Evolutionary conservation across 2,797 vertebrate genomes (phyloP), one percentile per base, ranked within the genome.

Genomic region (Adelosebastes latens): DNA sequence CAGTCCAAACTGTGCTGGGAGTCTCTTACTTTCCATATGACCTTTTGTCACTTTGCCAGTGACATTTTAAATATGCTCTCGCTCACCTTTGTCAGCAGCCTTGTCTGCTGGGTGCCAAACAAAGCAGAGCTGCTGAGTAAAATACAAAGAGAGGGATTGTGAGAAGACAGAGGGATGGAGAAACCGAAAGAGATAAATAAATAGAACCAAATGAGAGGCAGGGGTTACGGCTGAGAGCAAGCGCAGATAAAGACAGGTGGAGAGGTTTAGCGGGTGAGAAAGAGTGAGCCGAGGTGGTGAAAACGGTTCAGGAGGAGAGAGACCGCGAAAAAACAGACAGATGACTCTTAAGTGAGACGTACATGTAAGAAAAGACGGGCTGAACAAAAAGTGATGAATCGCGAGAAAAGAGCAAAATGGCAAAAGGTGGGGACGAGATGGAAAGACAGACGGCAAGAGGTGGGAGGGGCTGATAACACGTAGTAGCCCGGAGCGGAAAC

Each of bases 11-110:
- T 93, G 92, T 89, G 85, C 89, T 93, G 93, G 93, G 92, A 94
- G 92, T 93, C 88, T 93, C 88, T 95, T 93, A 93, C 87, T 95
- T 93, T 95, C 93, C 93, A 94, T 94, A 90, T 92, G 94, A 95
- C 94, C 95, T 96, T 95, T 95, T 95, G 93, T 93, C 94, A 95
- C 93, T 94, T 92, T 93, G 89, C 88, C 75, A 81, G 91, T 95
- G 95, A 95, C 94, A 96, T 96, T 95, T 95, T 92, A 92, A 94
- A 94, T 93, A 93, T 93, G 93, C 91, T 94, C 92, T 90, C 72
- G 53, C 86, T 89, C 94, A 93, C 92, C 94, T 94, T 93, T 93
- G 92, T 94, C 91, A 92, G 88, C 83, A 81, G 83, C 75, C 83
- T 92, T 85, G 89, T 94, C 91, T 90, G 87, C 89, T 92, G 89